Conservation (phyloP, 2,797 vertebrate genomes). For the Ctenochaetus hawaiiensis region DNA sequence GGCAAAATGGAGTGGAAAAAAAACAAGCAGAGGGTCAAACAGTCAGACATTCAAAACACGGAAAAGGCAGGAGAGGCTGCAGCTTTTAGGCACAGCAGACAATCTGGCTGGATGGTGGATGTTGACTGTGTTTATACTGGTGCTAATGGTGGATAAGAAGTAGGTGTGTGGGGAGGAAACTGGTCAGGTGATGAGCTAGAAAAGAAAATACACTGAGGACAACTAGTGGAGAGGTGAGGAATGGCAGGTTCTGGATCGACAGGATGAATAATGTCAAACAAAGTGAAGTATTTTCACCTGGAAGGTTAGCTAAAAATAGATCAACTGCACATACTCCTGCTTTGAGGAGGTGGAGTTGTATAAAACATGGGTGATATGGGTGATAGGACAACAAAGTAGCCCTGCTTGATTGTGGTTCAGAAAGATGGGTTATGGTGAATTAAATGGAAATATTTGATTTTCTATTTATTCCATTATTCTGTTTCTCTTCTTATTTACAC, state of each 20-base stretch:
- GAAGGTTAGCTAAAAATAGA: neutral
- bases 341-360: neutral
- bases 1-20: neutral
- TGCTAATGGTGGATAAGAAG: neutral
- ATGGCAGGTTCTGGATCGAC: neutral
- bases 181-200: neutral
- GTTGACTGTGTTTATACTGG: no score
- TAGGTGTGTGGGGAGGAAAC: constrained; percentile 17
- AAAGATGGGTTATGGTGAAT: no score
- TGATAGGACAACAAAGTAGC: no score
- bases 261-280: neutral
- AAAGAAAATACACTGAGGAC: constrained; percentile 6
- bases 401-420: no score
- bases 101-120: no score
- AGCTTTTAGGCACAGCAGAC: neutral
- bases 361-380: no score
- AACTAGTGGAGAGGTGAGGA: neutral
- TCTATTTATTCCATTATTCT: neutral
- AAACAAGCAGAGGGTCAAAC: neutral
- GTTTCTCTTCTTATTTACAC: constrained; percentile 42
- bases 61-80: neutral
- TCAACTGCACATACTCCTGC: neutral
- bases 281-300: neutral
- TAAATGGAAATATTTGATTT: neutral
- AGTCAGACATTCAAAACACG: neutral